Evolutionary conservation across 1,140 invertebrate genomes (phyloP).

Genomic region (Hypsibius dujardini): DNA sequence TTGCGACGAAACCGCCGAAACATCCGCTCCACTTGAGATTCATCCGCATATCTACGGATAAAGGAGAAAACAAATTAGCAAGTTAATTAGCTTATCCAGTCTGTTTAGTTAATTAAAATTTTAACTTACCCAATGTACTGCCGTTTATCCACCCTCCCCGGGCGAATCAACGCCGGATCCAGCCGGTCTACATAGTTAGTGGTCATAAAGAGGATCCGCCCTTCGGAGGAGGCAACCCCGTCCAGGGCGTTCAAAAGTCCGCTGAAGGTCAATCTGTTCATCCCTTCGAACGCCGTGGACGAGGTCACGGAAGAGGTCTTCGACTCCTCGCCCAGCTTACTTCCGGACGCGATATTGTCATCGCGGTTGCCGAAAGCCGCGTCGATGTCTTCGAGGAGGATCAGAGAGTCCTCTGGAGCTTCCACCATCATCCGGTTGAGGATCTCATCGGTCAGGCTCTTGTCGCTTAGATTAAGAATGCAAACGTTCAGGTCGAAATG

Average conservation of each 20-base stretch:
- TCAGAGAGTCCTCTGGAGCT: conserved; percentile 34
- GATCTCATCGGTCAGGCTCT: conserved; percentile 32
- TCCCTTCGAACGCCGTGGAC: conserved; percentile 37
- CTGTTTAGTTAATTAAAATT: too few relatives aligned
- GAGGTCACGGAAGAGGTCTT: too few relatives aligned
- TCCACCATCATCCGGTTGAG: conserved; percentile 32
- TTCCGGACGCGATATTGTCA: too few relatives aligned
- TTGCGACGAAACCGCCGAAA: conserved; percentile 34
- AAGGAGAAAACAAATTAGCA: too few relatives aligned
- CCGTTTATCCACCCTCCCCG: conserved; percentile 38
- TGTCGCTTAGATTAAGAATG: conserved; percentile 33
- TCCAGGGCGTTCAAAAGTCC: conserved; percentile 41
- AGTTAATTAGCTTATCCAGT: too few relatives aligned
- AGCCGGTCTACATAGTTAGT: conserved; percentile 40
- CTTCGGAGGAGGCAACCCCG: conserved; percentile 39
- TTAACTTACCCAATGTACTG: conserved; percentile 34
- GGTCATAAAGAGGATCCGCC: conserved; percentile 41
- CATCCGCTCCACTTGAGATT: conserved; percentile 32
- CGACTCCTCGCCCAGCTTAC: too few relatives aligned
- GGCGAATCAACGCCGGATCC: conserved; percentile 38
- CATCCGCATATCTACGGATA: too few relatives aligned
- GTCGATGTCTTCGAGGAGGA: conserved; percentile 34
- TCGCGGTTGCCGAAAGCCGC: too few relatives aligned
- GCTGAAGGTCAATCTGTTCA: conserved; percentile 37
- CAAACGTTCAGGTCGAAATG: conserved; percentile 48